Base-by-base conservation (phyloP, 2,797 vertebrate genomes). In the Perodicticus potto region DNA sequence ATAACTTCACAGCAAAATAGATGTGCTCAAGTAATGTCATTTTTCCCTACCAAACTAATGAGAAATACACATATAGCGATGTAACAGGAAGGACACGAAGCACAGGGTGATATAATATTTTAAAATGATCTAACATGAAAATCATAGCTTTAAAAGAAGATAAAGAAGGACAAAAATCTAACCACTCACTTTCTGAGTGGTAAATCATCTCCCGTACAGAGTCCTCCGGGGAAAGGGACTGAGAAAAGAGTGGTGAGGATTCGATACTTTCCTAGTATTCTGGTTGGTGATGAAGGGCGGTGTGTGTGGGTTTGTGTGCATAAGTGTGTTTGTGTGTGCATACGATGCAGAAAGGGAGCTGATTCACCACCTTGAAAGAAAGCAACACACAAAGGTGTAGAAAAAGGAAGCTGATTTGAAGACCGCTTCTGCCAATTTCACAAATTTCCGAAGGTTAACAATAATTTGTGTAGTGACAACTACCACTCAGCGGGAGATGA, bases 1-100 rank as follows among this genome's bases (percentile, higher is more conserved):
- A 84, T 55, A 96, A 70, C 25, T 90, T 91, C 65, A 76, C 43
- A 94, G 27, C 7, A 93, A 96, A 94, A 93, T 43, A 25, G 74
- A 82, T 82, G 27, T 91, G 19, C 77, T 95, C 25, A 34, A 91
- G 89, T 70, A 25, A 53, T 63, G 37, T 22, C 45, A 78, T 85
- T 93, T 14, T 96, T 80, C 16, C 92, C 57, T 40, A 67, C 13
- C 9, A 73, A 93, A 76, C 16, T 32, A 86, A 34, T 20, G n/a
- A 7, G 22, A 88, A 7, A 72, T 37, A 73, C 29, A 32, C 82
- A 2, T 37, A 73, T 34, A 92, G 14, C 22, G 13, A 74, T 43
- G n/a, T 4, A 83, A 45, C 32, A 95, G 49, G 40, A 69, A 73
- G 57, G 25, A 94, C 25, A 69, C 25, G 34, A 86, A 80, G 32